Percentiles rank a stretch among this genome's conserved stretches.
Evolutionary conservation across 2,113 vertebrate genomes (phyloP).

Genomic region (Gymnobelideus leadbeateri): DNA sequence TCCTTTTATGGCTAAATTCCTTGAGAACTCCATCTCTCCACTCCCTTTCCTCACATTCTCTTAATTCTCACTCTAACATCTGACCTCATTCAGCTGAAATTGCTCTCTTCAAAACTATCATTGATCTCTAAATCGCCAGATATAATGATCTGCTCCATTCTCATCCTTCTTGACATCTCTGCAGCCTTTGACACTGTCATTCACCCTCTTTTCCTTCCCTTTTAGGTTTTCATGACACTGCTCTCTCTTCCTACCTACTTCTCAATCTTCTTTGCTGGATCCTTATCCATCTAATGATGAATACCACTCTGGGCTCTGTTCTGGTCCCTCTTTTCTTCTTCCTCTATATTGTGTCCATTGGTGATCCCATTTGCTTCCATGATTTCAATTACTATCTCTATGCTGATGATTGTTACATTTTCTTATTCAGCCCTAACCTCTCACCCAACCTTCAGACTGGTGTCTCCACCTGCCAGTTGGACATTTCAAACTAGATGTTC

Average conservation of each 20-base stretch:
- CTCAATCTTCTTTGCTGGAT: not conserved
- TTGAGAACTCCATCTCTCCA: not conserved
- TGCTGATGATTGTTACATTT: too few species aligned
- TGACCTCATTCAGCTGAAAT: not conserved
- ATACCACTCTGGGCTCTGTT: too few species aligned
- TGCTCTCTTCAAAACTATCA: not conserved
- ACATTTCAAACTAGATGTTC: too few species aligned
- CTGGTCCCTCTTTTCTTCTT: too few species aligned
- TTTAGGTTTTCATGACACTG: not conserved
- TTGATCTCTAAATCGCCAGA: not conserved
- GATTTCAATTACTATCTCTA: too few species aligned
- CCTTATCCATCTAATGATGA: not conserved
- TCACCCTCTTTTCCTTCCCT: not conserved
- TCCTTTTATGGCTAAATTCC: not conserved
- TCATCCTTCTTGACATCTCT: not conserved
- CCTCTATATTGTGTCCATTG: too few species aligned
- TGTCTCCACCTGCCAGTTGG: too few species aligned
- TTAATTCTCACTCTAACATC: not conserved
- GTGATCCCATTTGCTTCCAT: too few species aligned
- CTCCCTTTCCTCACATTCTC: not conserved
- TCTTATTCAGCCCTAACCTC: too few species aligned
- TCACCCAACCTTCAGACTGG: too few species aligned
- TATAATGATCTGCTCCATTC: not conserved
- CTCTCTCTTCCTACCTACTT: not conserved
- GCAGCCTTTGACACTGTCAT: not conserved